Conservation (phyloP, 2,113 vertebrate genomes). For the Strix uralensis region DNA sequence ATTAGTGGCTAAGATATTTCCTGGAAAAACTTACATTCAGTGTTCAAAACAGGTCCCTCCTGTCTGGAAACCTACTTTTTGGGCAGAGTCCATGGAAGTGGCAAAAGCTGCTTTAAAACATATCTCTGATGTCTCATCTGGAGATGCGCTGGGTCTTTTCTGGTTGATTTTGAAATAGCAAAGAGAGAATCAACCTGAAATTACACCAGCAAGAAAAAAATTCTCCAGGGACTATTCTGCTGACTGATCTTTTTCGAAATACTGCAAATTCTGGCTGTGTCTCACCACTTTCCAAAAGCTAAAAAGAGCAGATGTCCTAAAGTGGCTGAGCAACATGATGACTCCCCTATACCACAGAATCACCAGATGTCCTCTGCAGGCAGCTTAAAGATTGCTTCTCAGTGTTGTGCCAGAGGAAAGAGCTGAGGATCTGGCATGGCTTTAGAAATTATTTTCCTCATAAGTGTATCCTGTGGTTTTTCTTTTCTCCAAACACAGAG, state of each 20-base stretch:
- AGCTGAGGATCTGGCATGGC: not conserved
- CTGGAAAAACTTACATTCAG: not conserved
- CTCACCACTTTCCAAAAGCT: not conserved
- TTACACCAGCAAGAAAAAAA: not conserved
- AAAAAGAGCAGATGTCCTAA: slow-evolving; percentile 35
- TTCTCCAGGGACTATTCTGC: not conserved
- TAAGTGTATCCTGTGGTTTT: slow-evolving; percentile 35
- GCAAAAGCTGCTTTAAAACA: not conserved
- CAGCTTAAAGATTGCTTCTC: not conserved
- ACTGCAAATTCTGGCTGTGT: not conserved
- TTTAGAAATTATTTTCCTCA: slow-evolving; percentile 35
- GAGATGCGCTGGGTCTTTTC: not conserved
- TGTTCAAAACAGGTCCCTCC: not conserved
- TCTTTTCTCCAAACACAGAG: not conserved
- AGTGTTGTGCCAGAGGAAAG: not conserved
- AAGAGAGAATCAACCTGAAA: slow-evolving; percentile 14
- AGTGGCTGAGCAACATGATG: not conserved
- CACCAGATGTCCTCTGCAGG: slow-evolving; percentile 47
- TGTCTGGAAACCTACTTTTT: not conserved
- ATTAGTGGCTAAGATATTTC: not conserved
- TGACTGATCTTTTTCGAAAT: slow-evolving; percentile 36
- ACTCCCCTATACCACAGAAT: slow-evolving; percentile 4
- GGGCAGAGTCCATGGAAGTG: not conserved
- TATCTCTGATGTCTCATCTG: not conserved
- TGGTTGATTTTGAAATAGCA: not conserved